Base-by-base conservation (phyloP, 2,113 vertebrate species). In the Salvelinus namaycush region DNA sequence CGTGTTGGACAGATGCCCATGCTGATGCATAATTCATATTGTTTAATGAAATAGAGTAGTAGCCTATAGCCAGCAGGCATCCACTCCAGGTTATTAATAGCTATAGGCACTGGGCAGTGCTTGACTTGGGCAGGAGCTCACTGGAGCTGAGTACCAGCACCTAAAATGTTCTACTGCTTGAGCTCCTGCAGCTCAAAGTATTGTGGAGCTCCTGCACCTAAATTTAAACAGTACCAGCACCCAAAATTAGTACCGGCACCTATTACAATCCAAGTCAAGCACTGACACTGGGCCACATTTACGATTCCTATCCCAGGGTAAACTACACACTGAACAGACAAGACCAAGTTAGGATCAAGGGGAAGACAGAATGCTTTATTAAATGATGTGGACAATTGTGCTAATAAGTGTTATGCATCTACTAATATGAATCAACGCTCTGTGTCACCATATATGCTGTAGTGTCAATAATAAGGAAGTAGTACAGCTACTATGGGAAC, bases 11-110 rank as follows among this genome's bases (percentile, higher is more conserved):
- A 16, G 12, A 18, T 54, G 14, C 59, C 59, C 59, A 24, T 22
- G 20, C n/a, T 24, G 59, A n/a, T 22, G 13, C 7, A 22, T 62
- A 68, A 14, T 26, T n/a, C 13, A 34, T 68, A 29, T 31, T 34
- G 16, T 26, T 31, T 39, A 18, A n/a, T 68, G 29, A 68, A 68
- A 68, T 39, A 68, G 16, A 4, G 1, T 14, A n/a, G 29, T 16
- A 51, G 12, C 49, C 49, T 13, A 51, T 51, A 68, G 16, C 14
- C 6, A 39, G 29, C 59, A 68, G 29, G 14, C 16, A 34, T 26
- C 66, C 29, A 2, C 67, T 68, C 67, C 67, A 20, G 27, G 67
- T 68, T 68, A 68, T 31, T 68, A 68, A 68, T 68, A 68, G 67
- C 31, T 34, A 29, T 31, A 9, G 18, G 18, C 67, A 20, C 67